phyloP scores from a whole-genome alignment of 2,888 invertebrate genomes.

The Melangyna quadrimaculata region DNA sequence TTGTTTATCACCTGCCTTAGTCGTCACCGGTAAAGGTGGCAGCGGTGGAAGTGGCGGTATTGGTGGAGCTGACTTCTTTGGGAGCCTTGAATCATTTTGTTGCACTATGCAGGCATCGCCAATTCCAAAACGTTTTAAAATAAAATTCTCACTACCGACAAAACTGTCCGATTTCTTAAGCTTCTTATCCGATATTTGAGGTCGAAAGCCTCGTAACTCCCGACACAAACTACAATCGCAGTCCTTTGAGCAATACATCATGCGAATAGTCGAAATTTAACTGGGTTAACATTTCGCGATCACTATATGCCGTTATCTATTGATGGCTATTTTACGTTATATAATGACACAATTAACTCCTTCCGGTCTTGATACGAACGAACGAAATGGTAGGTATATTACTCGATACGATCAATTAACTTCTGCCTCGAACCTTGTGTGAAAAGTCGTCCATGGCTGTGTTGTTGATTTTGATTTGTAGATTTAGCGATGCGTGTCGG shows the following conservation, averaged over 20 bases:
- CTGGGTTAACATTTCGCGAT: slow-evolving; percentile 55
- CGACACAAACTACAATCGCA: slow-evolving; percentile 89
- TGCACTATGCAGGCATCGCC: slow-evolving; percentile 73
- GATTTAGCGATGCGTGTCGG: slow-evolving; percentile 38
- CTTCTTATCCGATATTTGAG: slow-evolving; percentile 72
- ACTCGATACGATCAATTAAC: slow-evolving; percentile 65
- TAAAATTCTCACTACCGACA: slow-evolving; percentile 80
- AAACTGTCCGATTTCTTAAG: slow-evolving; percentile 42
- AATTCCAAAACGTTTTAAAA: slow-evolving; percentile 81
- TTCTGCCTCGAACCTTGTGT: slow-evolving; percentile 55
- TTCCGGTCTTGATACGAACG: slow-evolving; percentile 53
- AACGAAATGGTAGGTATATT: background rate
- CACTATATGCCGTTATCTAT: slow-evolving; percentile 24
- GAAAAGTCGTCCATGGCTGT: slow-evolving; percentile 42
- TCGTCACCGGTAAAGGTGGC: background rate
- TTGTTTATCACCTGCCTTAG: slow-evolving; percentile 74
- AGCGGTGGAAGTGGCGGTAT: background rate
- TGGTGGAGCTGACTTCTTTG: background rate
- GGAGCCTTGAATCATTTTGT: background rate
- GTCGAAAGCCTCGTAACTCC: slow-evolving; percentile 86
- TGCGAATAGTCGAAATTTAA: slow-evolving; percentile 36
- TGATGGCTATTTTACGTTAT: slow-evolving; percentile 29
- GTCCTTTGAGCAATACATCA: slow-evolving; percentile 87
- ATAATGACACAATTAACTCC: slow-evolving; percentile 50
- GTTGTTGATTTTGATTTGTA: slow-evolving; percentile 33